Evolutionary conservation across 2,797 vertebrate genomes (phyloP).

Genomic region (Anguilla megastoma): DNA sequence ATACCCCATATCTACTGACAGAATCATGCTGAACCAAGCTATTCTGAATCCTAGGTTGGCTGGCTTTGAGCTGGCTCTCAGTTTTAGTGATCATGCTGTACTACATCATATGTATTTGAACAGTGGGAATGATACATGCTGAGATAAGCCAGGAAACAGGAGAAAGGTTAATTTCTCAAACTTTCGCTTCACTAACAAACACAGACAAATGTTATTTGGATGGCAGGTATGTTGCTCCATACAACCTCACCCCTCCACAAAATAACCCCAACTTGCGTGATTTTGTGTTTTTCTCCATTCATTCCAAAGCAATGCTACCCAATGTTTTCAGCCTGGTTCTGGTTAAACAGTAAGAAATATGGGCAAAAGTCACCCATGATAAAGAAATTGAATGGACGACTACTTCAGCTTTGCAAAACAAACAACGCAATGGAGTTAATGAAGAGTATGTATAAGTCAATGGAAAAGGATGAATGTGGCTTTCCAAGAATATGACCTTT

Average conservation of each 20-base stretch:
- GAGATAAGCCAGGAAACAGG: background rate
- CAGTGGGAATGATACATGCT: background rate
- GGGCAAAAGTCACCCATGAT: background rate
- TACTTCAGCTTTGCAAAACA: background rate
- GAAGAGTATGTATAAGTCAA: background rate
- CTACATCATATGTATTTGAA: background rate
- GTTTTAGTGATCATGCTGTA: background rate
- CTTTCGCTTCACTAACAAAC: background rate
- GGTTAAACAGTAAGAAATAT: background rate
- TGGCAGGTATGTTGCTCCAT: background rate
- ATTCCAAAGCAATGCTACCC: too few relatives aligned
- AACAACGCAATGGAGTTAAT: background rate
- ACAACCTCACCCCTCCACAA: too few relatives aligned
- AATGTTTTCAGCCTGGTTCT: background rate
- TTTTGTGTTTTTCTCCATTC: too few relatives aligned
- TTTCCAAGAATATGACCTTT: background rate
- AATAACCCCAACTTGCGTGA: too few relatives aligned
- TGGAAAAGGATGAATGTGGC: background rate
- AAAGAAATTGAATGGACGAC: background rate
- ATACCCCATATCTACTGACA: background rate
- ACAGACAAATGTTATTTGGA: background rate
- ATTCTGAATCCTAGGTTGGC: background rate
- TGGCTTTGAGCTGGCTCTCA: background rate
- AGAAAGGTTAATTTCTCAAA: background rate
- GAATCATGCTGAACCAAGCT: background rate